A percentile compares a stretch with the other conserved stretches of the same genome.
phyloP scores from a whole-genome alignment of 1,140 invertebrate genomes.

The Panagrolaimus sp. region DNA sequence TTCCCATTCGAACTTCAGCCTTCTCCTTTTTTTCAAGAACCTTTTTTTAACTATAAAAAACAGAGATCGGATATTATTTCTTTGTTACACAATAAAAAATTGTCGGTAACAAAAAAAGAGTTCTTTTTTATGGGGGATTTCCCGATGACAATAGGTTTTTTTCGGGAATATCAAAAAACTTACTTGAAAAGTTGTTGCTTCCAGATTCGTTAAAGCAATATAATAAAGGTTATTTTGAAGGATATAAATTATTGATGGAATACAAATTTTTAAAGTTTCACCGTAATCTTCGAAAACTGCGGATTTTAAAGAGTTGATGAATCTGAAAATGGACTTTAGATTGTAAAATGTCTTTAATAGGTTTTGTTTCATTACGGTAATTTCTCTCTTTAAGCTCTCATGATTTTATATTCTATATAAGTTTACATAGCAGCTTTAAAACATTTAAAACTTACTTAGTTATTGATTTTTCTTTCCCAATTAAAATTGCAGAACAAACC shows the following conservation, averaged over 20 bases:
- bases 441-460: conserved; percentile 12
- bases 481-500: conserved; percentile 35
- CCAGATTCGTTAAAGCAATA: conserved; percentile 42
- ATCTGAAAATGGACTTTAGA: background rate
- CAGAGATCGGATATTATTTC: background rate
- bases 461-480: conserved; percentile 29
- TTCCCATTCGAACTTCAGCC: too few species aligned
- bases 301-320: background rate
- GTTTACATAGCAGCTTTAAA: too few species aligned
- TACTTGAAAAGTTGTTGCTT: conserved; percentile 45
- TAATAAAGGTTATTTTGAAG: conserved; percentile 45
- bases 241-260: conserved; percentile 30
- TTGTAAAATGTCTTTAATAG: background rate
- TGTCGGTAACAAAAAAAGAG: too few species aligned
- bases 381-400: too few species aligned
- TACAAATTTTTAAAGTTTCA: conserved; percentile 34
- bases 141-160: too few species aligned
- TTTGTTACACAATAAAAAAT: background rate
- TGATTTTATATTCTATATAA: too few species aligned
- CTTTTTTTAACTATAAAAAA: too few species aligned
- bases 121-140: too few species aligned
- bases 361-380: too few species aligned
- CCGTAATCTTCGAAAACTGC: conserved; percentile 32
- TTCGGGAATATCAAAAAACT: background rate
- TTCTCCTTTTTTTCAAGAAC: too few species aligned